Base-by-base conservation (phyloP, 1,140 invertebrate genomes). In the Zaprionus ghesquierei region DNA sequence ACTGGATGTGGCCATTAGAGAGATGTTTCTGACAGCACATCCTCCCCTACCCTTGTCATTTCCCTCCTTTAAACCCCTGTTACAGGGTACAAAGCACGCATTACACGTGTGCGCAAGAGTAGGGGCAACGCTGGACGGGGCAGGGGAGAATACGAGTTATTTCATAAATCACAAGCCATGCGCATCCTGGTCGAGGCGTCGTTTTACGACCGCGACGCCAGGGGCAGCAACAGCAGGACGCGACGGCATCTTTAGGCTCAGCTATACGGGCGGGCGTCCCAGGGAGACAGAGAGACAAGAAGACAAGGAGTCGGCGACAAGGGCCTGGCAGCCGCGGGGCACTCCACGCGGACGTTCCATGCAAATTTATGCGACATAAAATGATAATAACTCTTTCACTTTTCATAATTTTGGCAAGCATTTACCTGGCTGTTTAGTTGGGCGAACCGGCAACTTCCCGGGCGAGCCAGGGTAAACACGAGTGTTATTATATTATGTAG, bases 351-450 rank as follows among this genome's bases (percentile, higher is more conserved):
- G 65, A 62, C 60, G 51, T 59, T 25, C 41, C 73, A 79, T 76
- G 76, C 63, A 79, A 79, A 79, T 79, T 79, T 79, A 79, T 79
- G 76, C 73, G 63, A 76, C 76, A 79, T 79, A 79, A 79, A 79
- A 79, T 79, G 76, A 79, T 74, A 77, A 79, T 79, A 79, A 77
- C 74, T 79, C 77, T 79, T 79, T 79, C 74, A 74, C 74, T 77
- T 79, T 79, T 79, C 69, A 73, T 77, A 79, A 73, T 79, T 79
- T 79, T 60, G 69, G 62, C 46, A 64, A 69, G 77, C 74, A 77
- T 77, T 79, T 79, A 79, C 73, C 68, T 77, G 74, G 55, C 61
- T 77, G 64, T 60, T 64, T 74, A 76, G 65, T 56, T 46, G 35
- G 71, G 69, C 49, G 50, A 27, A 31, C 31, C 31, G 38, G 13